phyloP scores from a whole-genome alignment of 2,113 vertebrate genomes.

The Bufo gargarizans region DNA sequence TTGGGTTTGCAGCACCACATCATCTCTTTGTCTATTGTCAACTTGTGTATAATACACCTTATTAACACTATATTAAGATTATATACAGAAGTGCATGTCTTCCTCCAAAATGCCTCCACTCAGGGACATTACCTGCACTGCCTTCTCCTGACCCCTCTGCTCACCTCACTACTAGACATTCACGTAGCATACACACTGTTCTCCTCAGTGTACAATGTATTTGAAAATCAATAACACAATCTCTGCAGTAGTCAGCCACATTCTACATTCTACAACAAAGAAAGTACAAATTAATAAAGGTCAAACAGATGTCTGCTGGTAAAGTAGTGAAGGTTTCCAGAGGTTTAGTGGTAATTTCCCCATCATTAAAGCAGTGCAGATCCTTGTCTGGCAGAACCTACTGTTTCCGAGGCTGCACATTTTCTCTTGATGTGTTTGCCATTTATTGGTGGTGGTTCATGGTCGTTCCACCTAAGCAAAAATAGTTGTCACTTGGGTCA shows the following conservation, averaged over 20 bases:
- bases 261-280: constrained; percentile 28
- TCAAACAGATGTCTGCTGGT: constrained; percentile 18
- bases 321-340: constrained; percentile 21
- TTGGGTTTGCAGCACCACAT: too few species aligned
- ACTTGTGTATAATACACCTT: too few species aligned
- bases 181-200: constrained; percentile 5
- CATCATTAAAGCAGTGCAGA: background rate
- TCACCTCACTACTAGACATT: constrained; percentile 31
- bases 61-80: too few species aligned
- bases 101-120: background rate
- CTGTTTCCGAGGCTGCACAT: background rate
- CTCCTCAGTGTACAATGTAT: constrained; percentile 15
- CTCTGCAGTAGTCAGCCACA: constrained; percentile 31
- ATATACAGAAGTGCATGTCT: background rate
- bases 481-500: too few species aligned
- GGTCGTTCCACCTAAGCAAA: too few species aligned
- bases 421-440: background rate
- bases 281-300: constrained; percentile 39
- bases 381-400: background rate
- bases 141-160: background rate
- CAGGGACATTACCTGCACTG: background rate
- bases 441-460: background rate
- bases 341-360: constrained; percentile 22
- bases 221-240: constrained; percentile 47
- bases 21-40: too few species aligned